A percentile compares a stretch with the other conserved stretches of the same genome.
Evolutionary conservation across 1,140 invertebrate species (phyloP).

Genomic region (Choristoneura fumiferana): DNA sequence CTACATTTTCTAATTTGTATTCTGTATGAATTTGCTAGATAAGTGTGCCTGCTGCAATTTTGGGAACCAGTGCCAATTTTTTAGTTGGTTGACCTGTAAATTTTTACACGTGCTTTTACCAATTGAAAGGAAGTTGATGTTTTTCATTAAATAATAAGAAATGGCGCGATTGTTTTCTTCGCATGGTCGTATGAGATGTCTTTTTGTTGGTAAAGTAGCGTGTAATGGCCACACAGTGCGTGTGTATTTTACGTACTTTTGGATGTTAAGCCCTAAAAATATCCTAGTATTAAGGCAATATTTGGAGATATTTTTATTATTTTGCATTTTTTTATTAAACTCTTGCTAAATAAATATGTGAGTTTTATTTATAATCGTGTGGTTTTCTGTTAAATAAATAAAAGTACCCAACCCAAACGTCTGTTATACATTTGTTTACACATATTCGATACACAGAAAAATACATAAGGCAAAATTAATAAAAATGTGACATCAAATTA

Average conservation of each 20-base stretch:
- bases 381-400: no score
- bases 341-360: constrained; percentile 64
- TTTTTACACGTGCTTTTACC: neutral
- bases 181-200: no score
- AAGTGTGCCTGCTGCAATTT: constrained; percentile 4
- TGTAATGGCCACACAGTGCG: constrained; percentile 33
- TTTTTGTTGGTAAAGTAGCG: constrained; percentile 13
- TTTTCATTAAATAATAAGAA: no score
- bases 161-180: no score
- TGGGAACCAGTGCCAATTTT: constrained; percentile 6
- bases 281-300: constrained; percentile 70
- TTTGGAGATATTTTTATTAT: constrained; percentile 77
- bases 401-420: no score
- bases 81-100: neutral
- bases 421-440: no score
- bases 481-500: no score
- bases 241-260: constrained; percentile 65
- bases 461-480: no score
- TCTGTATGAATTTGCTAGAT: no score
- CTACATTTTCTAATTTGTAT: no score
- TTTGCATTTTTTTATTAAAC: constrained; percentile 78
- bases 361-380: constrained; percentile 45
- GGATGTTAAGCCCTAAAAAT: constrained; percentile 60
- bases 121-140: neutral
- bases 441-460: no score